Conservation (phyloP, 1,140 invertebrate genomes). For the Cotesia chilonis region DNA sequence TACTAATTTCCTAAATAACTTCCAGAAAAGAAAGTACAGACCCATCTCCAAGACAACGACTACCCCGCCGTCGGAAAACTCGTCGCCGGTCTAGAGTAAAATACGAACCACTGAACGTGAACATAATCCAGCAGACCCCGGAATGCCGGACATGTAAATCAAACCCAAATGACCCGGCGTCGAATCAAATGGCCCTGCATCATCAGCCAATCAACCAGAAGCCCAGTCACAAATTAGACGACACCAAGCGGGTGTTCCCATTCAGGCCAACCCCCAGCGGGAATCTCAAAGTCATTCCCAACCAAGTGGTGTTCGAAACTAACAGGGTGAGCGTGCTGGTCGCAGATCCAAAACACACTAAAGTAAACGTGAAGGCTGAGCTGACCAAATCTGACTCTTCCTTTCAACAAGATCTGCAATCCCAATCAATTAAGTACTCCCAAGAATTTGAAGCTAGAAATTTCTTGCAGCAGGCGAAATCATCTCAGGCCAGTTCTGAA, state of each 20-base stretch:
- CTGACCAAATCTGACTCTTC: conserved; percentile 52
- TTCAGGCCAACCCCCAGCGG: conserved; percentile 73
- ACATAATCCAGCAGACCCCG: conserved; percentile 48
- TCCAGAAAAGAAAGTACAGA: background rate
- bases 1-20: too few relatives aligned
- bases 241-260: conserved; percentile 63
- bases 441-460: conserved; percentile 49
- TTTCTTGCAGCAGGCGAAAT: conserved; percentile 50
- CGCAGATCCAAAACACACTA: conserved; percentile 71
- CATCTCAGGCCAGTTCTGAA: conserved; percentile 39
- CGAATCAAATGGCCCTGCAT: conserved; percentile 2
- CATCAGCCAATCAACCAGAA: background rate
- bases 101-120: conserved; percentile 47
- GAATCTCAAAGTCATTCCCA: conserved; percentile 72
- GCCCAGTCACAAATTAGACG: background rate
- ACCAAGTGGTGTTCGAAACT: conserved; percentile 75
- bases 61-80: background rate
- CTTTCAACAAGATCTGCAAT: background rate
- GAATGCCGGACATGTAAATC: background rate
- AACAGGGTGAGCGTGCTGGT: conserved; percentile 74
- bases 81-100: conserved; percentile 13
- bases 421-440: conserved; percentile 18
- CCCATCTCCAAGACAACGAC: conserved; percentile 10
- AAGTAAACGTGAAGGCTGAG: conserved; percentile 69
- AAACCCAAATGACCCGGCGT: background rate